phyloP scores from a whole-genome alignment of 30 jellyfish, hydroid and myxozoan species.

The Rhopilema esculentum region DNA sequence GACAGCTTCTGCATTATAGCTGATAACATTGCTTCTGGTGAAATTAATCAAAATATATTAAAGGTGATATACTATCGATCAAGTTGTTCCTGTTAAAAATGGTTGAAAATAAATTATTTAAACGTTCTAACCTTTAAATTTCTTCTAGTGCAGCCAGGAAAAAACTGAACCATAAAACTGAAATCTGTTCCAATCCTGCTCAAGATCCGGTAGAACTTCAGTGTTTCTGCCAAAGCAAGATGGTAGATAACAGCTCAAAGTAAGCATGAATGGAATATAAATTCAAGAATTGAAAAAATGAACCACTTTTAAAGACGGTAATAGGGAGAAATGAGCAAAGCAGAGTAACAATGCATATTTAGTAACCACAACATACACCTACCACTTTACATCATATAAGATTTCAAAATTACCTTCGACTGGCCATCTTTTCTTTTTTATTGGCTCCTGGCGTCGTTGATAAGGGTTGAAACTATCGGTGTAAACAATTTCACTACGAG shows the following conservation, averaged over 20 bases:
- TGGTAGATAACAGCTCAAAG: background rate
- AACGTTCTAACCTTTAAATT: constrained; percentile 72
- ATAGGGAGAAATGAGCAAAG: too few species aligned
- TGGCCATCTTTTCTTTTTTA: constrained; percentile 54
- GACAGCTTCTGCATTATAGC: too few species aligned
- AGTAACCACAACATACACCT: too few species aligned
- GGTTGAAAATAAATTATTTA: too few species aligned
- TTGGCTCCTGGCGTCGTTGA: constrained; percentile 30
- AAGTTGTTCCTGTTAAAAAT: too few species aligned
- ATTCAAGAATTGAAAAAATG: too few species aligned
- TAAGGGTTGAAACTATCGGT: constrained; percentile 73
- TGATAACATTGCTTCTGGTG: too few species aligned
- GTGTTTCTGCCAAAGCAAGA: constrained; percentile 57
- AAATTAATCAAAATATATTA: too few species aligned
- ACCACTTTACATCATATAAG: too few species aligned
- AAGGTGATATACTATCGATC: too few species aligned
- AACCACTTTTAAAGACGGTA: too few species aligned
- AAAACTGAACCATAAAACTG: constrained; percentile 74
- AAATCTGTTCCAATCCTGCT: constrained; percentile 95
- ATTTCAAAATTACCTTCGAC: constrained; percentile 32
- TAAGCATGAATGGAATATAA: background rate
- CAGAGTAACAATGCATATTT: too few species aligned
- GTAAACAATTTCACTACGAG: constrained; percentile 50
- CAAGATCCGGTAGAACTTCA: constrained; percentile 81
- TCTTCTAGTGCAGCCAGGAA: constrained; percentile 77